Base-by-base conservation (phyloP, 1,140 invertebrate genomes). In the Drosophila auraria region DNA sequence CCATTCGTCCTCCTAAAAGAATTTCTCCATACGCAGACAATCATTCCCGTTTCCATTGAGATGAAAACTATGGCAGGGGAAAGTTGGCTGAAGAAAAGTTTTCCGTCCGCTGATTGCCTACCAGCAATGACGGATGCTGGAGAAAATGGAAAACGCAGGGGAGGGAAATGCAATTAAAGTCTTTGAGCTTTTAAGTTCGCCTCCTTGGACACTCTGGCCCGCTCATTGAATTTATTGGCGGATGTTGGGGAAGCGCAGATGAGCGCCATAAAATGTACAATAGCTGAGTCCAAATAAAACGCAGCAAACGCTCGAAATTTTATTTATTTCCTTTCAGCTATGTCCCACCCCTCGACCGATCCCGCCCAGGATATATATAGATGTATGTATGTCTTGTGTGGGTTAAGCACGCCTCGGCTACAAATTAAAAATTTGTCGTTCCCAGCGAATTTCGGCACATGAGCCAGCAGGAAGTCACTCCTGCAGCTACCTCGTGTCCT, bases 381-480 rank as follows among this genome's bases (percentile, higher is more conserved):
- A 30, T 6, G 50, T 61, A 3, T 38, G 33, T 38, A 38, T 38
- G 36, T 38, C 36, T 23, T 62, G 51, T 69, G 70, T 56, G 36
- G 51, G 83, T 73, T 83, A 64, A 61, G 65, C 75, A 71, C 65
- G 70, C 70, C 59, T 60, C 60, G 81, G 66, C 68, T 71, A 89
- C 84, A 87, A 87, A 87, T 87, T 89, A 87, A 89, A 87, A 89
- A 87, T 83, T 83, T 87, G 84, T 89, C 84, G 69, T 83, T 74
- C 80, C 81, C 71, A 80, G 81, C 84, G 82, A 81, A 78, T 83
- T 76, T 58, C 74, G 65, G 63, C 63, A 69, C 74, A 78, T 56
- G 59, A 56, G 70, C 33, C 70, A 49, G 70, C 54, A 64, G 72
- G 42, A 78, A 78, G 66, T 79, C 75, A 79, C 57, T 57, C 66